These are phyloP conservation scores for Saccopteryx bilineata DNA, from an alignment of 2,113 vertebrate genomes.

Conservation along the genomic window DNA sequence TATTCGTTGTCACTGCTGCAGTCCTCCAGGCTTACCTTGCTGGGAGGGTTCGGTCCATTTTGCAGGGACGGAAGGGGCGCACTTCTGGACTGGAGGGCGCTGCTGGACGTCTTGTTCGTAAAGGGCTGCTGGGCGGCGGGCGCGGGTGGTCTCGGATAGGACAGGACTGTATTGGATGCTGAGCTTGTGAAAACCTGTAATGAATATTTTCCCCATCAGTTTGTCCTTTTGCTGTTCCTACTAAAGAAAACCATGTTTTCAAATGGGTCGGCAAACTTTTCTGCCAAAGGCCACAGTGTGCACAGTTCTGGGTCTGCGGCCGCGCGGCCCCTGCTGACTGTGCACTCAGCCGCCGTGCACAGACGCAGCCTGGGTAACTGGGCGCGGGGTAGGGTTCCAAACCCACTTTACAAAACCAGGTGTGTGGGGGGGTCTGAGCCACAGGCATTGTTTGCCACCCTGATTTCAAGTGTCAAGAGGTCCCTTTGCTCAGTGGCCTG, in stretches of 20 bases:
- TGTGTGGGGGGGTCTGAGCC: neutral
- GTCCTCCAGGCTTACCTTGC: constrained; percentile 89
- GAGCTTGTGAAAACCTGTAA: constrained; percentile 92
- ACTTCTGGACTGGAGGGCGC: constrained; percentile 84
- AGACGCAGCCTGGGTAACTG: neutral
- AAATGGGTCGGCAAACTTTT: neutral
- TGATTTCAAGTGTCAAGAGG: rapidly evolving
- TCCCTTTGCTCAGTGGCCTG: neutral
- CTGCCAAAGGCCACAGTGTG: neutral
- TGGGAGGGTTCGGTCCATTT: constrained; percentile 90
- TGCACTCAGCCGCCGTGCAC: neutral
- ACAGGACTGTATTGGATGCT: constrained; percentile 87
- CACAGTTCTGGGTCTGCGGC: no score
- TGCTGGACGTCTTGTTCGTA: constrained; percentile 88
- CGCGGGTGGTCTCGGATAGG: constrained; percentile 89
- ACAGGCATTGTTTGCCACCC: rapidly evolving
- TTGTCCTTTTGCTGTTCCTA: neutral
- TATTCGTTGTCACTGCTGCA: rapidly evolving
- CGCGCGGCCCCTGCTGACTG: neutral
- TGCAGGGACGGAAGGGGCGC: constrained; percentile 87
- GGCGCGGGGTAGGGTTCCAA: neutral
- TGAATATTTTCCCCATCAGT: constrained; percentile 44
- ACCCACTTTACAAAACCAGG: neutral
- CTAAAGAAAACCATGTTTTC: neutral
- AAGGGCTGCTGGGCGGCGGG: constrained; percentile 91